Base-by-base conservation (phyloP, 2,888 invertebrate genomes). In the Anthrax anthrax region DNA sequence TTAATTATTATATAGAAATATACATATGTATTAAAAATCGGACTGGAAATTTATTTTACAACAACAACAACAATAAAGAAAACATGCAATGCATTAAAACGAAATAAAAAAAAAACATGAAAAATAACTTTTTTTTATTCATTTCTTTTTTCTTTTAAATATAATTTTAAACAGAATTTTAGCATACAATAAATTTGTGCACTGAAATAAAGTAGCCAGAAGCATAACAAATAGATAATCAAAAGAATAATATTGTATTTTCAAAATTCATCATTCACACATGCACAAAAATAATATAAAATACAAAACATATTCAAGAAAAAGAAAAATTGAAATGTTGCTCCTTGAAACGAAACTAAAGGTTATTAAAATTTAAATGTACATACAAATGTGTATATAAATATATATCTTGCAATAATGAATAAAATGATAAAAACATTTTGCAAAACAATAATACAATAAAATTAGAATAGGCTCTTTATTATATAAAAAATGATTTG, bases 21-120 rank as follows among this genome's bases (percentile, higher is more conserved):
- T n/a, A n/a, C n/a, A n/a, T n/a, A n/a, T n/a, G n/a, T 8, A 23
- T 23, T 23, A 23, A 23, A 50, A 41, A 46, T 47, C 43, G 44
- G 47, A 51, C 48, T 48, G n/a, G n/a, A n/a, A n/a, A n/a, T n/a
- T n/a, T n/a, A n/a, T n/a, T n/a, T n/a, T n/a, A n/a, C n/a, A n/a
- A n/a, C n/a, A n/a, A n/a, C n/a, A n/a, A n/a, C n/a, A n/a, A n/a
- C n/a, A n/a, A 40, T 47, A 19, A 45, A 36, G 19, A n/a, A 37
- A 19, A 16, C n/a, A 32, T 12, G 16, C 37, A 17, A 44, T 42
- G 37, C 32, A n/a, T 37, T 34, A 29, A 47, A 48, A 41, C n/a
- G n/a, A 43, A 43, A 46, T 48, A 48, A 42, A 10, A 29, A 29
- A 29, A 10, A 29, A 12, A 9, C 12, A 12, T 32, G 1, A 12